These are phyloP conservation scores for Lagopus leucura DNA, from an alignment of 2,113 vertebrate genomes.

Conservation along the genomic window DNA sequence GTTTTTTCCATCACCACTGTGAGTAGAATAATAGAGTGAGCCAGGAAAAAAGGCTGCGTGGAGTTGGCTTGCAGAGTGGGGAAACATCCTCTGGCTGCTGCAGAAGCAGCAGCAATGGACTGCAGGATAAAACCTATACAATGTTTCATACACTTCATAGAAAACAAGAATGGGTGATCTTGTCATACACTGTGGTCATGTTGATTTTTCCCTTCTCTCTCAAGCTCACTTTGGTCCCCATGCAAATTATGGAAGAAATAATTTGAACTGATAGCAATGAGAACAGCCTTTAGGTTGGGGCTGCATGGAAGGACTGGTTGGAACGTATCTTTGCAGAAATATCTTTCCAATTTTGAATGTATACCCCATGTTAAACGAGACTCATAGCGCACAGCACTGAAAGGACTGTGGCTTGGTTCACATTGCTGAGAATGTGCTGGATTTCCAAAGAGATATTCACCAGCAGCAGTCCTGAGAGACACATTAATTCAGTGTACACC, in stretches of 20 bases:
- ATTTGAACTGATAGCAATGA: not conserved
- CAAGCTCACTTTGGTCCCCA: not conserved
- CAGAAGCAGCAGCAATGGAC: not conserved
- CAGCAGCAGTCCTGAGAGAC: not conserved
- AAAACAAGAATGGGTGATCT: not conserved
- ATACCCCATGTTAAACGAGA: fast-evolving
- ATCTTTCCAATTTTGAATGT: not conserved
- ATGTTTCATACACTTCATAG: not conserved
- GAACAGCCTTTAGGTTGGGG: not conserved
- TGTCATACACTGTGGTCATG: not conserved
- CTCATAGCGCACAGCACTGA: fast-evolving
- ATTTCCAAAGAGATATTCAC: not conserved
- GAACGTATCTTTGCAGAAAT: not conserved
- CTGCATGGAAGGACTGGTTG: not conserved
- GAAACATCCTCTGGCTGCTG: not conserved
- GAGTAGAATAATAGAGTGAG: not conserved
- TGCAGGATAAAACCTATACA: not conserved
- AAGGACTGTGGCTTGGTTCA: not conserved
- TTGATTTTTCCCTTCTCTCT: not conserved
- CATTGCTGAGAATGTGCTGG: not conserved
- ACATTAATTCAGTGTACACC: not conserved
- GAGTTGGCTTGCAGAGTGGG: not conserved
- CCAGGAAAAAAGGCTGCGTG: not conserved
- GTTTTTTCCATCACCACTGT: not conserved
- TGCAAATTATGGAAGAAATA: not conserved